Evolutionary conservation across 2,797 vertebrate species (phyloP), one percentile per base, ranked within the genome.

Genomic region (Clarias platycephalus): DNA sequence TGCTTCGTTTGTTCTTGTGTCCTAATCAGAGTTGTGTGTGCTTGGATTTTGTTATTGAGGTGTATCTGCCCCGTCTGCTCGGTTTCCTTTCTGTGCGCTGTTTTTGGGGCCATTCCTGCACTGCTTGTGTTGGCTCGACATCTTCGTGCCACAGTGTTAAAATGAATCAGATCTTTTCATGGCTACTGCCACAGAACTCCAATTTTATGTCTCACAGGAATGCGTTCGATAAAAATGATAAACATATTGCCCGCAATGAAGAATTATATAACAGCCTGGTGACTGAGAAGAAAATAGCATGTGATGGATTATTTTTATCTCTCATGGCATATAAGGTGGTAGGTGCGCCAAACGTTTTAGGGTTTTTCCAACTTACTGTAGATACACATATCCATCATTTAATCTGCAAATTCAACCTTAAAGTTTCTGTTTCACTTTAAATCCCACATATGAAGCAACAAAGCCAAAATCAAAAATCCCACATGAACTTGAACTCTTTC

Each of bases 151-250:
- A 91, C 87, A 87, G 91, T 91, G 87, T 90, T 93, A 91, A 92
- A 90, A 95, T 96, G 95, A 97, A 96, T 94, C 92, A 89, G 86
- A 90, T 93, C 88, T 93, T 95, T 96, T 96, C 94, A 95, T 91
- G 88, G 86, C 91, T 91, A 91, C 92, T 91, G 92, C 93, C 93
- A 93, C 94, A 94, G 95, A 85, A 77, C 77, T 84, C 84, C 75
- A 87, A 83, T 67, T 80, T 76, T 44, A 40, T 57, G 74, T 85
- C 78, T 74, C 31, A 12, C 60, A 81, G 85, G 77, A 87, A 85
- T 87, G 86, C 26, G 89, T 91, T 91, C 90, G 91, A 93, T 94
- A 93, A 94, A 93, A 92, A 93, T 91, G 88, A 80, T 88, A 91
- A 88, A 88, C 55, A 58, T 88, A 90, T 92, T 53, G 55, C 9